phyloP scores from a whole-genome alignment of 2,113 vertebrate genomes.

The Forbesichthys papilliferus region DNA sequence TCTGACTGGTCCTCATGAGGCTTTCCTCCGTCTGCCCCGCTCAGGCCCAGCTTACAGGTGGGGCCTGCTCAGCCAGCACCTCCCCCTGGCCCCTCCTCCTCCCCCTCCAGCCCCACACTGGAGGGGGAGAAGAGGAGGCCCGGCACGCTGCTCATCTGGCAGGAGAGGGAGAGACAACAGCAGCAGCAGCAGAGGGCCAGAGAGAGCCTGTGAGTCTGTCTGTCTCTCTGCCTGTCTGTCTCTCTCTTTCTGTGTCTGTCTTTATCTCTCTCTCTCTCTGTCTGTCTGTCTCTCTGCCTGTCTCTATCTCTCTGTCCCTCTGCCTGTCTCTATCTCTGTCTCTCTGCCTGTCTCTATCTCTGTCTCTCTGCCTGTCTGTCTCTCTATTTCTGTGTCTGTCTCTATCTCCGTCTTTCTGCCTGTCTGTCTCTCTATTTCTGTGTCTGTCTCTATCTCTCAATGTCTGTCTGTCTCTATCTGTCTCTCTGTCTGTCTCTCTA shows the following conservation, averaged over 20 bases:
- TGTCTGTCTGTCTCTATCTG: too few species aligned
- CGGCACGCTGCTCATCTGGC: conserved; percentile 84
- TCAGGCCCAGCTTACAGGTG: conserved; percentile 43
- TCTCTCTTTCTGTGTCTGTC: background rate
- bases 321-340: too few species aligned
- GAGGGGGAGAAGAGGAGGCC: conserved; percentile 80
- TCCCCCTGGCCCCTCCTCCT: conserved; percentile 10
- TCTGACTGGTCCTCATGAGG: background rate
- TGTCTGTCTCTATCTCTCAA: too few species aligned
- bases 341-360: too few species aligned
- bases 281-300: too few species aligned
- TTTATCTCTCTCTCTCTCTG: too few species aligned
- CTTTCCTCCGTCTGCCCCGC: background rate
- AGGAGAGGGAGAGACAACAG: conserved; percentile 83
- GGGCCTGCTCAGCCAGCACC: conserved; percentile 26
- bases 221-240: background rate
- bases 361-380: too few species aligned
- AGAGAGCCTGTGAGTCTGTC: conserved; percentile 55
- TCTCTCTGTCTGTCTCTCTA: too few species aligned
- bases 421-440: too few species aligned
- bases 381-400: too few species aligned
- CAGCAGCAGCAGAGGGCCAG: conserved; percentile 72
- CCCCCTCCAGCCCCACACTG: conserved; percentile 61
- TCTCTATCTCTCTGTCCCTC: too few species aligned
- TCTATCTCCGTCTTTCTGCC: too few species aligned